phyloP scores from a whole-genome alignment of 2,797 vertebrate species.

The Poeciliopsis infans region DNA sequence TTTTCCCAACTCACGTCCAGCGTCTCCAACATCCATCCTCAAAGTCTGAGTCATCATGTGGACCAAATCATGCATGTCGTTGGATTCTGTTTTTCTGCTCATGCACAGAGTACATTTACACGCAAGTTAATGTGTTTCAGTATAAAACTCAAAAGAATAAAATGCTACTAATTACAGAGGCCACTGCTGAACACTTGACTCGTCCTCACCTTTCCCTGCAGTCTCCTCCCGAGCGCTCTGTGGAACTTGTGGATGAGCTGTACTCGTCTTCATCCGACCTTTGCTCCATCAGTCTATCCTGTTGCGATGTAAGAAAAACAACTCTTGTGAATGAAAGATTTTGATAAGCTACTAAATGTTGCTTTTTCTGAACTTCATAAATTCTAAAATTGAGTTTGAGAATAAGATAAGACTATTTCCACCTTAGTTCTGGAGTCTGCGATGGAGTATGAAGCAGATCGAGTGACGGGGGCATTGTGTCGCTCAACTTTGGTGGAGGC shows the following conservation, averaged over 20 bases:
- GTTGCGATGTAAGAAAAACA: constrained; percentile 34
- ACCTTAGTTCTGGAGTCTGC: constrained; percentile 71
- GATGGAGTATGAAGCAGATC: constrained; percentile 74
- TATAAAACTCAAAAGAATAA: background rate
- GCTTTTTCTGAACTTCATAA: background rate
- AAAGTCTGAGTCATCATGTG: constrained; percentile 94
- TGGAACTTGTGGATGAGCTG: constrained; percentile 93
- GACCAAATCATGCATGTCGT: constrained; percentile 92
- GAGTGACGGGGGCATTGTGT: constrained; percentile 47
- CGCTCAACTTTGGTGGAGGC: constrained; percentile 65
- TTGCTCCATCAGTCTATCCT: constrained; percentile 59
- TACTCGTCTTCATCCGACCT: constrained; percentile 88
- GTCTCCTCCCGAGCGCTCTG: constrained; percentile 91
- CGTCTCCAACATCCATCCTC: constrained; percentile 85
- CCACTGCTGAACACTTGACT: background rate
- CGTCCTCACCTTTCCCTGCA: constrained; percentile 84
- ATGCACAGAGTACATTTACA: background rate
- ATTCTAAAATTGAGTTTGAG: background rate
- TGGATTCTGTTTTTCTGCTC: constrained; percentile 83
- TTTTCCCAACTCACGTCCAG: constrained; percentile 55
- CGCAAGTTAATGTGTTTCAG: background rate
- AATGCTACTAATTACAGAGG: background rate
- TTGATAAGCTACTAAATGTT: background rate
- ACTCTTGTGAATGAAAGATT: background rate
- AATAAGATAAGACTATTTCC: background rate